Evolutionary conservation across 2,888 invertebrate genomes (phyloP), one percentile per base, ranked within the genome.

Genomic region (Troglohyphantes excavatus): DNA sequence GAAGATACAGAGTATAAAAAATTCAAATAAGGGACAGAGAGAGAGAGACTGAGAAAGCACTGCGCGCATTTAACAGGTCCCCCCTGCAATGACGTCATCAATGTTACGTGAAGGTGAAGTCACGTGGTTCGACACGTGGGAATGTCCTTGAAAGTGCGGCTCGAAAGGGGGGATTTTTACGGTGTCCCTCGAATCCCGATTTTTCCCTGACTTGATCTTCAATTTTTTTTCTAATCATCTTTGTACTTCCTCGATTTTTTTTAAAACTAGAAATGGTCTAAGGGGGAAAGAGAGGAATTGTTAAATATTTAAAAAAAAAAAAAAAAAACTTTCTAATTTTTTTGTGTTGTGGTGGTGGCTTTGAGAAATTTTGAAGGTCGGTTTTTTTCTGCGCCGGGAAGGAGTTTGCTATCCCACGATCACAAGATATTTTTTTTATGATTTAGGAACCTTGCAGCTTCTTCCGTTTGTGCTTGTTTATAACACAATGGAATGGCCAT

Each of bases 101-200:
- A 89, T 82, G 88, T 89, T 65, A 89, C 75, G 88, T 89, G 88
- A 89, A 89, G 88, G 88, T 89, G 82, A 89, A 82, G 82, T 89
- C 88, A 89, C 88, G 88, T 83, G 88, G 19, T 70, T n/a, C 19
- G 53, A 82, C 73, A 82, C 88, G 88, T 89, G 88, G 82, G 88
- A 89, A 89, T 61, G 70, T 76, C 88, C 88, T 89, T 89, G 88
- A 81, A 73, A 33, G 33, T 68, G 17, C 59, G 43, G 39, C 59
- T 79, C 63, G 83, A 73, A 73, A 79, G 78, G 78, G 81, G 75
- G 82, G 39, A 75, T 82, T 83, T 87, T 76, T 76, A 46, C 53
- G 43, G 43, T 53, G 73, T 68, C 59, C 82, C 72, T 63, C 81
- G 46, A 26, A 27, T 75, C 9, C 7, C 11, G 39, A 63, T 29